Base-by-base conservation (phyloP, 2,888 invertebrate genomes). In the Strigamia maritima region DNA sequence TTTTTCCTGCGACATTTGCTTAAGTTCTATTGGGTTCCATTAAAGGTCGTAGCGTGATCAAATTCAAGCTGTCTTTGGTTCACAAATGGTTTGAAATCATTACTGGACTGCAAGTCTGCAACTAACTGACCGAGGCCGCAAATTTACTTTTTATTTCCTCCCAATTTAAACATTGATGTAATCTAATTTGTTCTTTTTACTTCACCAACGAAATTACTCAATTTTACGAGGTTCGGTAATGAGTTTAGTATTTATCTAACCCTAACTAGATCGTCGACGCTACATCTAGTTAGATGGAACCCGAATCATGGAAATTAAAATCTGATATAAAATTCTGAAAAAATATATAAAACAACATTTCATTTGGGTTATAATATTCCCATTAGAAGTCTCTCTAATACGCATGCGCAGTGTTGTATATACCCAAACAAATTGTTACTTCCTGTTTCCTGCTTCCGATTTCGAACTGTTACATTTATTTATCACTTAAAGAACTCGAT, bases 121-220 rank as follows among this genome's bases (percentile, higher is more conserved):
- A 35, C 35, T 35, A 35, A 35, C 22, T 60, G 60, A 22, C 24
- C 60, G 19, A 60, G 24, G 22, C 22, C 60, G 22, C 60, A 60
- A 60, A 44, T 44, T 44, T 19, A 16, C 60, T 60, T 60, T 60
- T 60, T 60, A 60, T 24, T 19, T 22, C 60, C 60, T 24, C 3
- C 44, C 44, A 44, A 44, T 44, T n/a, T 44, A 44, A 44, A 44
- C 44, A 44, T 44, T 16, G 44, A 44, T 44, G 44, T 6, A 60
- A 60, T 60, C 60, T 22, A 60, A 60, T 60, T 60, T n/a, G 60
- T 60, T 60, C 60, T 60, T 60, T 60, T 60, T 24, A 24, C 22
- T 60, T 19, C 19, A 22, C 22, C n/a, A 24, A 60, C 60, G 2
- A 60, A 60, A n/a, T 60, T 60, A 60, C 60, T 24, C 7, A 60